Percentiles rank a stretch among this genome's conserved stretches.
phyloP scores from a whole-genome alignment of 1,140 invertebrate species.

The Aphidius ervi region DNA sequence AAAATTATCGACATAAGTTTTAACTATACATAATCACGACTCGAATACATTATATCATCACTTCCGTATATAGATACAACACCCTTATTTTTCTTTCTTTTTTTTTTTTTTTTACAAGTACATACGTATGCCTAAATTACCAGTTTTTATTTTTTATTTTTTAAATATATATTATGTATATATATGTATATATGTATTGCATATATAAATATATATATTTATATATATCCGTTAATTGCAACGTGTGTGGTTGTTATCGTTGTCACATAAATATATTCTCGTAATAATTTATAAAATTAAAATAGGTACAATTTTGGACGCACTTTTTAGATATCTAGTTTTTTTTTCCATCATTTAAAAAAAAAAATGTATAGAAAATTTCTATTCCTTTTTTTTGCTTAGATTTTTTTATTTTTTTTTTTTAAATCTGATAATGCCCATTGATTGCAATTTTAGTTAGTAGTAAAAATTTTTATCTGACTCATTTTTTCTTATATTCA shows the following conservation, averaged over 20 bases:
- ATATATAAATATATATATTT: no score
- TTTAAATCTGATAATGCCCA: slow-evolving; percentile 50
- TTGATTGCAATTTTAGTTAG: slow-evolving; percentile 55
- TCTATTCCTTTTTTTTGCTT: slow-evolving; percentile 37
- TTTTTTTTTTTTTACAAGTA: slow-evolving; percentile 15
- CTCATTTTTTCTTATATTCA: slow-evolving; percentile 22
- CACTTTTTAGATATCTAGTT: slow-evolving; percentile 29
- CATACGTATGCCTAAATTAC: slow-evolving; percentile 11
- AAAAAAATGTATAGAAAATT: slow-evolving; percentile 48
- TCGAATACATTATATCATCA: slow-evolving; percentile 53
- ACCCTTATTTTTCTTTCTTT: slow-evolving; percentile 37
- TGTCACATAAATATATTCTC: slow-evolving; percentile 47
- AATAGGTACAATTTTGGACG: slow-evolving; percentile 56
- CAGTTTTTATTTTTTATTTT: slow-evolving; percentile 35
- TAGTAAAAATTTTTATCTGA: slow-evolving; percentile 50
- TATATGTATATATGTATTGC: no score
- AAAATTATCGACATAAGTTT: slow-evolving; percentile 45
- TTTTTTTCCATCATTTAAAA: slow-evolving; percentile 46
- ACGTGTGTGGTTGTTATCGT: slow-evolving; percentile 42
- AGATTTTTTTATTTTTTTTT: slow-evolving; percentile 30
- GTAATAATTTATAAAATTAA: slow-evolving; percentile 55
- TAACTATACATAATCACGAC: slow-evolving; percentile 54
- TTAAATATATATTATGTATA: slow-evolving; percentile 7
- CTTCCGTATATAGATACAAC: slow-evolving; percentile 54
- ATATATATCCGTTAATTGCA: no score